Percentiles rank a stretch among this genome's conserved stretches.
These are phyloP conservation scores for Pristis pectinata DNA, from an alignment of 2,797 vertebrate species.

Conservation along the genomic window DNA sequence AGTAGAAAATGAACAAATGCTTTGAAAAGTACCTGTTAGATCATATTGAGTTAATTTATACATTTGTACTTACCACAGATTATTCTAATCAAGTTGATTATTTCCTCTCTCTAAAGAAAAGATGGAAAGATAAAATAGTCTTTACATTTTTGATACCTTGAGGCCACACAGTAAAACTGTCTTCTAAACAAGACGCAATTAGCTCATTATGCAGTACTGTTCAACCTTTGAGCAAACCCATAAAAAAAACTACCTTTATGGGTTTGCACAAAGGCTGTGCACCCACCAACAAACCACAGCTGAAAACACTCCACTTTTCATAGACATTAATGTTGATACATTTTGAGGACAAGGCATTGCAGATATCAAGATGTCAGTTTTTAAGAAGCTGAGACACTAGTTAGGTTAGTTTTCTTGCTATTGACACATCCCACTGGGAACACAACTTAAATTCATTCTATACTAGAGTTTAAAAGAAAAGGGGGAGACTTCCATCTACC, in stretches of 20 bases:
- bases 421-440: neutral
- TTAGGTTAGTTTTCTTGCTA: neutral
- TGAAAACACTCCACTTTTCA: neutral
- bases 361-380: neutral
- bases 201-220: neutral
- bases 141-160: neutral
- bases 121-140: conserved; percentile 43
- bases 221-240: neutral
- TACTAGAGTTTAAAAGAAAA: neutral
- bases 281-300: neutral
- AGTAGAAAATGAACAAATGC: neutral
- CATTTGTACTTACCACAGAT: conserved; percentile 73
- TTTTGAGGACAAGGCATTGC: neutral
- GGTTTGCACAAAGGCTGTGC: neutral
- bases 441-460: neutral
- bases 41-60: neutral
- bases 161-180: neutral
- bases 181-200: neutral
- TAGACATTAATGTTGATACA: neutral
- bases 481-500: neutral
- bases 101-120: conserved; percentile 66
- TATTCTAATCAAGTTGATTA: conserved; percentile 71
- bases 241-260: neutral
- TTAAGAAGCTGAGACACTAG: neutral
- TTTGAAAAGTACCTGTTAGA: neutral